phyloP scores from a whole-genome alignment of 2,113 vertebrate species.

The Seriola rivoliana region DNA sequence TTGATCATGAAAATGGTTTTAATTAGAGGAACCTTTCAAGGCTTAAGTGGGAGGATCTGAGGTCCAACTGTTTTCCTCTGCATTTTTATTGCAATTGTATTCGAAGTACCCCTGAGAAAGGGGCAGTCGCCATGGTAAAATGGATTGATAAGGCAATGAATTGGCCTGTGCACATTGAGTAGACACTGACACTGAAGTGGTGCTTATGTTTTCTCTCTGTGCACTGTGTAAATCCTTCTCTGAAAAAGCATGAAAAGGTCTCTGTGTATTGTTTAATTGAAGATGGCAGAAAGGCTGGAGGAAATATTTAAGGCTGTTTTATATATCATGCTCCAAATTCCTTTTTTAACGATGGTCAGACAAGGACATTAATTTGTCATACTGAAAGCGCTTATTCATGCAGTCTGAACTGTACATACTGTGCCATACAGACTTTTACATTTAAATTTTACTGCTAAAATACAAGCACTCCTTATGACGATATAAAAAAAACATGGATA shows the following conservation, averaged over 20 bases:
- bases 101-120: constrained; percentile 40
- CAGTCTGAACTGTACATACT: constrained; percentile 8
- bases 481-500: not conserved
- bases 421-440: constrained; percentile 6
- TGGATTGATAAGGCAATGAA: constrained; percentile 45
- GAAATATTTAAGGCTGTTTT: constrained; percentile 19
- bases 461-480: no score
- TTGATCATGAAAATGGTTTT: constrained; percentile 66
- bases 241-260: constrained; percentile 34
- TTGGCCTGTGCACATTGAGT: constrained; percentile 19
- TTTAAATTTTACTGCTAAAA: not conserved
- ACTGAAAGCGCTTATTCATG: constrained; percentile 28
- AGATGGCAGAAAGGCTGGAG: not conserved
- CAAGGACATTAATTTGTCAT: constrained; percentile 35
- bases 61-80: constrained; percentile 59
- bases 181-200: constrained; percentile 13
- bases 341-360: constrained; percentile 41
- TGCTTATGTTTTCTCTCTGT: constrained; percentile 17
- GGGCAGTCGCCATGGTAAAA: constrained; percentile 62
- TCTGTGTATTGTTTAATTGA: constrained; percentile 15
- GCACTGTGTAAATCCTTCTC: not conserved
- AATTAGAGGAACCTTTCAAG: constrained; percentile 68
- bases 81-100: constrained; percentile 55
- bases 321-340: constrained; percentile 27
- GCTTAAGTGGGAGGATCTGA: constrained; percentile 63